Evolutionary conservation across 2,888 invertebrate genomes (phyloP).

Genomic region (Epicampocera succincta): DNA sequence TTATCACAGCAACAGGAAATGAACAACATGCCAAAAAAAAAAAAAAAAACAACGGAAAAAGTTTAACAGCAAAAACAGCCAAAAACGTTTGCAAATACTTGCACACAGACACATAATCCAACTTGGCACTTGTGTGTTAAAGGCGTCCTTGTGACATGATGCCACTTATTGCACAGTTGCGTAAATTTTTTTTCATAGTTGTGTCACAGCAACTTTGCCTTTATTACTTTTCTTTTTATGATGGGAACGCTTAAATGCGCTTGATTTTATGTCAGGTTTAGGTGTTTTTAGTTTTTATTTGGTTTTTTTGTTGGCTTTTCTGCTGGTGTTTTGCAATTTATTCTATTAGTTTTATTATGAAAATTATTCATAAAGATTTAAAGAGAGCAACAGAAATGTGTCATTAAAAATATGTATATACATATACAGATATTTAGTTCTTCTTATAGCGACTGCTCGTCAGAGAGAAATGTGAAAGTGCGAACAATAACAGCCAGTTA

Average conservation of each 20-base stretch:
- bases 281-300: conserved; percentile 5
- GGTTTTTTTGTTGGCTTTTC: neutral
- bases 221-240: conserved; percentile 10
- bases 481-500: neutral
- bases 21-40: conserved; percentile 43
- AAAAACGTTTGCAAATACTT: neutral
- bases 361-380: conserved; percentile 38
- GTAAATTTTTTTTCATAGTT: neutral
- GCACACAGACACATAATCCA: conserved; percentile 24
- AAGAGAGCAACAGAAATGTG: conserved; percentile 19
- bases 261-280: conserved; percentile 14
- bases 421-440: too few relatives aligned
- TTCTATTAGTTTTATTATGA: conserved; percentile 62
- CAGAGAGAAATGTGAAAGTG: neutral
- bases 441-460: neutral
- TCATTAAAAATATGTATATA: neutral
- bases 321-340: conserved; percentile 10
- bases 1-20: conserved; percentile 57
- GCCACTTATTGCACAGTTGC: conserved; percentile 47
- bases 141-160: conserved; percentile 53
- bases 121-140: conserved; percentile 48
- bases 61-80: neutral
- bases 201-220: conserved; percentile 3
- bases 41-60: neutral
- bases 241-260: neutral